A percentile compares a stretch with the other conserved stretches of the same genome.
These are phyloP conservation scores for Chelidonichthys spinosus DNA, from an alignment of 2,797 vertebrate genomes.

Conservation along the genomic window DNA sequence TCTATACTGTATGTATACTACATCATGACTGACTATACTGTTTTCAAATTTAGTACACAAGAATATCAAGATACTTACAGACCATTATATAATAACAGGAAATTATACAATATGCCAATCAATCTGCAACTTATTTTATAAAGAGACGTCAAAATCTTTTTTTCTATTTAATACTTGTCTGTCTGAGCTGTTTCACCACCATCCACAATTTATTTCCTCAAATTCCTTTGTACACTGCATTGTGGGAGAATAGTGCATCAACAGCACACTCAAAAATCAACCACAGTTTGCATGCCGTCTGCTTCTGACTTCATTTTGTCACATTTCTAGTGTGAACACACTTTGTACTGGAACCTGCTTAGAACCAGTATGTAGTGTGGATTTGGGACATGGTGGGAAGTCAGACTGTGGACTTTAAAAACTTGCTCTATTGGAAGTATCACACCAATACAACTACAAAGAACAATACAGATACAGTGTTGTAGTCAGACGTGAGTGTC, in stretches of 20 bases:
- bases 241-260: slow-evolving; percentile 5
- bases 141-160: no score
- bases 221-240: not conserved
- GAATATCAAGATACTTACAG: no score
- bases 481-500: no score
- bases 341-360: no score
- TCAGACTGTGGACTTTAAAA: not conserved
- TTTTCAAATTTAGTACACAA: not conserved
- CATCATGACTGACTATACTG: not conserved
- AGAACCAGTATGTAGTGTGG: no score
- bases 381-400: not conserved
- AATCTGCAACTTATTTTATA: no score
- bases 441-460: no score
- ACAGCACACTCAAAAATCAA: not conserved
- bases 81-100: no score
- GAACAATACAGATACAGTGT: no score
- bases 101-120: no score
- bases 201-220: not conserved
- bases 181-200: not conserved
- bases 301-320: not conserved
- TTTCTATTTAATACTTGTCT: no score
- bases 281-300: not conserved
- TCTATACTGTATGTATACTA: not conserved
- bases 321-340: not conserved
- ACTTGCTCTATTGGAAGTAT: no score